A percentile compares a stretch with the other conserved stretches of the same genome.
Evolutionary conservation across 2,888 invertebrate genomes (phyloP).

Genomic region (Limenitis camilla): DNA sequence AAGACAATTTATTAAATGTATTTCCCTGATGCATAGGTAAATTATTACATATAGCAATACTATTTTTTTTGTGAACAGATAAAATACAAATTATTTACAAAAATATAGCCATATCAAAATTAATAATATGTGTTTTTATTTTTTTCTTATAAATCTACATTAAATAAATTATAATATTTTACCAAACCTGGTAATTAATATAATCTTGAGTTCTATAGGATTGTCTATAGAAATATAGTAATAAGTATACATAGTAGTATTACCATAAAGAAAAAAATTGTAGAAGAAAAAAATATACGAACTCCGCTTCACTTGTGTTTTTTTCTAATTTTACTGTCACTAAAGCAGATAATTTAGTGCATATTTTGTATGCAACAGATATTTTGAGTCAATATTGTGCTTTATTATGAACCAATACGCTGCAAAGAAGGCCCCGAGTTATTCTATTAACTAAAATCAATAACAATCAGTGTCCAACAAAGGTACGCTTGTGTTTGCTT

Average conservation of each 20-base stretch:
- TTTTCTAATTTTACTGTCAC: constrained; percentile 74
- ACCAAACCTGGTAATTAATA: too few species aligned
- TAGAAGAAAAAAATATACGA: constrained; percentile 60
- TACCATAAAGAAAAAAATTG: constrained; percentile 31
- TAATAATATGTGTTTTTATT: too few species aligned
- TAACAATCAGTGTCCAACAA: constrained; percentile 73
- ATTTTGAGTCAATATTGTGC: constrained; percentile 61
- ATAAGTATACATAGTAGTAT: constrained; percentile 12
- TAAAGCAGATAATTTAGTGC: constrained; percentile 68
- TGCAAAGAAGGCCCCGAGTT: constrained; percentile 59
- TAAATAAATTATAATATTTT: too few species aligned
- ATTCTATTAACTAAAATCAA: constrained; percentile 72
- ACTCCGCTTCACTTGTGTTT: constrained; percentile 72
- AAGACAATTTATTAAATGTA: too few species aligned
- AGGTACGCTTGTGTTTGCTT: constrained; percentile 74
- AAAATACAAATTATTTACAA: too few species aligned
- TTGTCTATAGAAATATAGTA: background rate
- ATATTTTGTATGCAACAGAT: constrained; percentile 72
- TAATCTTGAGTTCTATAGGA: too few species aligned
- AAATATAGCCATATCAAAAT: too few species aligned
- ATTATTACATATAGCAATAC: too few species aligned
- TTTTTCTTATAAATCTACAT: too few species aligned
- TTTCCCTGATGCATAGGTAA: too few species aligned
- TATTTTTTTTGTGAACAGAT: too few species aligned
- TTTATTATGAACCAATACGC: constrained; percentile 66